A percentile compares a stretch with the other conserved stretches of the same genome.
Conservation (phyloP, 2,113 vertebrate genomes). For the Tetrax tetrax region DNA sequence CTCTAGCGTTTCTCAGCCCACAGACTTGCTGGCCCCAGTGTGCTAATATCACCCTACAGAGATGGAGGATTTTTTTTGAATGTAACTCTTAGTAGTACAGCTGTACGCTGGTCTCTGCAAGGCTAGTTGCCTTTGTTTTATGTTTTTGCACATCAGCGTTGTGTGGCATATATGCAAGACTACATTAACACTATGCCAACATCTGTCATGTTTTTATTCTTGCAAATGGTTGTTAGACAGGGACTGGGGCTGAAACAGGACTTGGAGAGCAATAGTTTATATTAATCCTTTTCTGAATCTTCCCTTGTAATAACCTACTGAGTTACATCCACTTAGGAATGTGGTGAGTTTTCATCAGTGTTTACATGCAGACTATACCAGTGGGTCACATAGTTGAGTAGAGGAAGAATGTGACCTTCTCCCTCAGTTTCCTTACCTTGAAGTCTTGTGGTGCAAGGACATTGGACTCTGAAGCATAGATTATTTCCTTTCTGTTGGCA, state of each 20-base stretch:
- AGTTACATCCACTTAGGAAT: background rate
- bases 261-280: background rate
- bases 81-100: background rate
- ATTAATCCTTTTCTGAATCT: background rate
- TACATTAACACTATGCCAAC: background rate
- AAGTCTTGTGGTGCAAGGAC: background rate
- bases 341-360: background rate
- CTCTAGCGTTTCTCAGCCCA: background rate
- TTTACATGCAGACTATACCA: background rate
- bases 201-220: background rate
- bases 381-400: background rate
- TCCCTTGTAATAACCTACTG: background rate
- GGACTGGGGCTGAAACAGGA: background rate
- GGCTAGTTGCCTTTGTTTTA: background rate
- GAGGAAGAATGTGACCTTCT: background rate
- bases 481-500: background rate
- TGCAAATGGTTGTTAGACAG: background rate
- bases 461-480: background rate
- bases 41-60: background rate
- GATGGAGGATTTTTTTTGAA: rapidly evolving
- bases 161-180: rapidly evolving
- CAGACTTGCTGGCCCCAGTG: background rate
- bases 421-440: background rate
- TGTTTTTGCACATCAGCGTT: background rate
- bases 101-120: background rate